A percentile compares a stretch with the other conserved stretches of the same genome.
Evolutionary conservation across 1,140 invertebrate species (phyloP).

Genomic region (Caenorhabditis remanei): DNA sequence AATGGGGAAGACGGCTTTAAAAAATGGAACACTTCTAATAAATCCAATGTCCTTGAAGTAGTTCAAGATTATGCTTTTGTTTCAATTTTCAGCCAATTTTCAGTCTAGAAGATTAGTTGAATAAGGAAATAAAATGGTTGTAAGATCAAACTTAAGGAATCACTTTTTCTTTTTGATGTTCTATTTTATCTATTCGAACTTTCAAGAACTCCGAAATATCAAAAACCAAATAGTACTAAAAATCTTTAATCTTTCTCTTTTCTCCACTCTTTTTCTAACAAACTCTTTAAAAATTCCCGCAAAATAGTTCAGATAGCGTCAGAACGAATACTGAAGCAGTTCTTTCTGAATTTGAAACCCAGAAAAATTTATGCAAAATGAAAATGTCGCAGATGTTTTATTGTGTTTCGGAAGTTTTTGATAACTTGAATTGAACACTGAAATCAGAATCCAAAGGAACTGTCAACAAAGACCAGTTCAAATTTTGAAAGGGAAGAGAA

Average conservation of each 20-base stretch:
- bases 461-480: not conserved
- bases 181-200: not conserved
- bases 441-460: not conserved
- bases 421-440: not conserved
- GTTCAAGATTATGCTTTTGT: too few species aligned
- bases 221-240: not conserved
- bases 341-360: not conserved
- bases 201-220: not conserved
- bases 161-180: not conserved
- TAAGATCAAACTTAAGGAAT: not conserved
- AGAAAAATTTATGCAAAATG: not conserved
- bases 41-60: too few species aligned
- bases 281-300: not conserved
- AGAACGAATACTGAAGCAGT: not conserved
- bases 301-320: not conserved
- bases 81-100: not conserved
- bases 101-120: not conserved
- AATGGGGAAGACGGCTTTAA: too few species aligned
- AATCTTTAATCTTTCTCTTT: not conserved
- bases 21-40: too few species aligned
- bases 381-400: constrained; percentile 11
- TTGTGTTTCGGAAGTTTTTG: not conserved
- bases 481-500: not conserved
- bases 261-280: not conserved
- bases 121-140: not conserved